A percentile compares a stretch with the other conserved stretches of the same genome.
phyloP scores from a whole-genome alignment of 2,113 vertebrate species.

The Orycteropus afer region DNA sequence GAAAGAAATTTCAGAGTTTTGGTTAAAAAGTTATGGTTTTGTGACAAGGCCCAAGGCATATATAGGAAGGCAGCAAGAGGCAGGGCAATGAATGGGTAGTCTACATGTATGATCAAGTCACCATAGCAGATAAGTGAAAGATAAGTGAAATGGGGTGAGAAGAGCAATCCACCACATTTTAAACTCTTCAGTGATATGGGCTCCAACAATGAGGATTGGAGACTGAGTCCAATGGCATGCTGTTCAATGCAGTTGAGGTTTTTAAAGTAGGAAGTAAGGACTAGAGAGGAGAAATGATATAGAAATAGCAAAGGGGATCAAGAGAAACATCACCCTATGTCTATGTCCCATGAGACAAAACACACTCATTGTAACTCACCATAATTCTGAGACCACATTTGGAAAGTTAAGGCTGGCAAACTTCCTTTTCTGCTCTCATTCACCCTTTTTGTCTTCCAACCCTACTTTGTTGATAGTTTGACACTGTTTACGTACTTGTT shows the following conservation, averaged over 20 bases:
- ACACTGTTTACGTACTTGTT: not conserved
- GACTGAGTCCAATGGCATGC: not conserved
- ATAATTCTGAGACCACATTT: not conserved
- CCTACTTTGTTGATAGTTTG: not conserved
- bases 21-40: too few species aligned
- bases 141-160: not conserved
- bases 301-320: not conserved
- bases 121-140: not conserved
- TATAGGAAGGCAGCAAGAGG: not conserved
- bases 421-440: slow-evolving; percentile 5
- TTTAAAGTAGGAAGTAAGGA: not conserved
- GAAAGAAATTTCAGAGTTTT: not conserved
- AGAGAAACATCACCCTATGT: not conserved
- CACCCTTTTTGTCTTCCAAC: not conserved
- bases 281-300: not conserved
- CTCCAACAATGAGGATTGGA: not conserved
- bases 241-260: not conserved
- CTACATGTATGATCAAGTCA: not conserved
- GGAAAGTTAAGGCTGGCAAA: not conserved
- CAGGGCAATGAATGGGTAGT: not conserved
- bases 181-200: not conserved
- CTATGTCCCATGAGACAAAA: not conserved
- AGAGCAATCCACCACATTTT: not conserved
- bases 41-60: not conserved
- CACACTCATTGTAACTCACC: not conserved